phyloP scores from a whole-genome alignment of 2,797 vertebrate genomes.

The Aplochiton taeniatus region DNA sequence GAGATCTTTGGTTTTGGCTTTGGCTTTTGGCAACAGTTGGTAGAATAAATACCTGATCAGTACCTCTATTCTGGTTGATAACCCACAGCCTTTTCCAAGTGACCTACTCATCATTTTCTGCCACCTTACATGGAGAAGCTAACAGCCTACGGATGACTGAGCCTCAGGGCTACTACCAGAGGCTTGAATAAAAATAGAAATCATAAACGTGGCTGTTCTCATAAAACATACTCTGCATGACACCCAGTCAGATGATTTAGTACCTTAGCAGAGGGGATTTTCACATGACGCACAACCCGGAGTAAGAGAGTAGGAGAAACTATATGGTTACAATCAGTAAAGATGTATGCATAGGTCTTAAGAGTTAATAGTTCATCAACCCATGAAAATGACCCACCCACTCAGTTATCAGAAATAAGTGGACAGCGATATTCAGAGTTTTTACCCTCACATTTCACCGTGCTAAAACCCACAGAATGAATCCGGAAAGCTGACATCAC shows the following conservation, averaged over 20 bases:
- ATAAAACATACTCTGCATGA: constrained; percentile 24
- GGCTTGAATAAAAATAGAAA: constrained; percentile 52
- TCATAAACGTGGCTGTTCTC: constrained; percentile 35
- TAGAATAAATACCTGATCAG: too few relatives aligned
- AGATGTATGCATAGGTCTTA: background rate
- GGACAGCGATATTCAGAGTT: constrained; percentile 32
- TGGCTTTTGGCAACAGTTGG: too few relatives aligned
- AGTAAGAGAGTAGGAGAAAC: background rate
- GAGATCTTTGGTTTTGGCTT: background rate
- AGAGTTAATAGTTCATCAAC: too few relatives aligned
- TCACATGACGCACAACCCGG: background rate
- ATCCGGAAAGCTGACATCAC: constrained; percentile 66
- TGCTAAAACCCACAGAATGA: constrained; percentile 42
- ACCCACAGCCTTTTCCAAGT: constrained; percentile 3
- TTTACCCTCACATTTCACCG: constrained; percentile 36
- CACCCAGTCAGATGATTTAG: constrained; percentile 18
- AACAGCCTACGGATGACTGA: constrained; percentile 23
- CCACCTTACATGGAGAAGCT: constrained; percentile 48
- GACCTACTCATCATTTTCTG: constrained; percentile 31
- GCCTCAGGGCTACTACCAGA: constrained; percentile 27
- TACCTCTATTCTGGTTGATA: background rate
- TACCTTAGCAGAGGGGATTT: background rate
- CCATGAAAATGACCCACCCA: too few relatives aligned
- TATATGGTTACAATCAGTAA: too few relatives aligned
- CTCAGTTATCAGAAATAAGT: constrained; percentile 15